Evolutionary conservation across 1,140 invertebrate species (phyloP), one percentile per base, ranked within the genome.

Genomic region (Monomorium pharaonis): DNA sequence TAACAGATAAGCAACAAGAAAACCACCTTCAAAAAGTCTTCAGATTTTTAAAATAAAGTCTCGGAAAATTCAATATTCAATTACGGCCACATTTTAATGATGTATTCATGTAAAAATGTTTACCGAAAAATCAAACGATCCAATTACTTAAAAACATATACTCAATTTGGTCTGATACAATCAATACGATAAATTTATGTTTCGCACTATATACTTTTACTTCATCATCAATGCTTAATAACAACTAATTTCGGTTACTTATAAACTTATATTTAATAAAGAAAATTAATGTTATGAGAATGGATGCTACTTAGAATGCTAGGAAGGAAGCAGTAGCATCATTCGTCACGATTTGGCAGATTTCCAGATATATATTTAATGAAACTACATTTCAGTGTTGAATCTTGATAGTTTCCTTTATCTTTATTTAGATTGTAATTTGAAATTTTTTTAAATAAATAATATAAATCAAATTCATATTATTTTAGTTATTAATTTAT

Each of bases 1-100:
- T 58, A 75, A 60, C 42, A 75, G 33, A 60, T 37, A 27, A 75
- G 30, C 14, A n/a, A n/a, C n/a, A n/a, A n/a, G n/a, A n/a, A n/a
- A n/a, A n/a, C n/a, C n/a, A n/a, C n/a, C n/a, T n/a, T n/a, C 14
- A n/a, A 69, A 0, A 24, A 24, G 18, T 72, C n/a, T 33, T 10
- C 27, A 72, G 27, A 51, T 70, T 70, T 30, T 51, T 27, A 72
- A 54, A 51, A 33, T 14, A 3, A 33, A 37, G 18, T 37, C 4
- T 70, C 2, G 5, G 24, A 51, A 4, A 1, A 7, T 44, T 2
- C 0, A 44, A 44, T 14, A 5, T 33, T 18, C 5, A 72, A 54
- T 54, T 33, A 37, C 54, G 21, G 62, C 33, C 30, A n/a, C 21
- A 47, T 69, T 27, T 70, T 51, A 51, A 72, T 16, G 4, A n/a